Evolutionary conservation across 2,797 vertebrate species (phyloP), one percentile per base, ranked within the genome.

Genomic region (Peromyscus nudipes): DNA sequence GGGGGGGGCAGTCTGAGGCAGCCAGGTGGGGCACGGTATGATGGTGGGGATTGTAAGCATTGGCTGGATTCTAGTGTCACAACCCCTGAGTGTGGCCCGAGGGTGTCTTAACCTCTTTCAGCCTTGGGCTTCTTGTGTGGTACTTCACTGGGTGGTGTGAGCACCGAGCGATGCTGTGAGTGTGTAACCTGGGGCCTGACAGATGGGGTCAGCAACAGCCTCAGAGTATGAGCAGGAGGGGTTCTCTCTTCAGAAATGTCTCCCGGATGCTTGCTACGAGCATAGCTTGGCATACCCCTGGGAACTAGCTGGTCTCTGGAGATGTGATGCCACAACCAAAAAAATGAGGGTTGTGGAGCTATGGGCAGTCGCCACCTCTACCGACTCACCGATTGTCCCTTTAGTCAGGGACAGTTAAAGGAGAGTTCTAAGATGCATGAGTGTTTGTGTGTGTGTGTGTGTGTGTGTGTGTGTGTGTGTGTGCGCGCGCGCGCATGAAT

Each of bases 1-100:
- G 34, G 10, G 31, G 0, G 9, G n/a, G 0, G 9, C 23, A 14
- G 37, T 13, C 12, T 21, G 84, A 14, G 7, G 29, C 11, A 11
- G 3, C n/a, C 60, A 77, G 76, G 25, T 11, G 34, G 16, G 40
- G 4, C 34, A 31, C 34, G 4, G 4, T 6, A 4, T 29, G 25
- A 27, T 17, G 13, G n/a, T 29, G 8, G 40, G 27, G 31, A 40
- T 2, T 17, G 29, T 73, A 62, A 87, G 79, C 31, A 1, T n/a
- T 60, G 79, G 46, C 21, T 21, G 40, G 64, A 49, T 60, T 55
- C 55, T 13, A 37, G 76, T 31, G 29, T 27, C 17, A 10, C 31
- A 37, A 5, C 21, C 64, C 64, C 37, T n/a, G 4, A 73, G 67
- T 60, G 79, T 83, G 93, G 4, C 13, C 34, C 40, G 8, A 60